Evolutionary conservation across 2,888 invertebrate species (phyloP).

Genomic region (Aphodius sticticus): DNA sequence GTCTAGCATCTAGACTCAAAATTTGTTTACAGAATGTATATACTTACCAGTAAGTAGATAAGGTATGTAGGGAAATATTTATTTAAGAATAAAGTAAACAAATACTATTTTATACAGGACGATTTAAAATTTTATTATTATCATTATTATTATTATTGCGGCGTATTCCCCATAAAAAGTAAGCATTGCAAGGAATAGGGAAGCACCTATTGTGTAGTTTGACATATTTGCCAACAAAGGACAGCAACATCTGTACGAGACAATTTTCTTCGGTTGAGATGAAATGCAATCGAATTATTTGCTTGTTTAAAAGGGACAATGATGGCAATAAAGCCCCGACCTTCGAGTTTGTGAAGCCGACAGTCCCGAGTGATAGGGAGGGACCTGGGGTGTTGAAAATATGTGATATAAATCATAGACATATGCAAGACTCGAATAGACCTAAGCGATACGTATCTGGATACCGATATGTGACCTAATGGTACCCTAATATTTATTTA

Average conservation of each 20-base stretch:
- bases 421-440: not conserved
- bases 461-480: not conserved
- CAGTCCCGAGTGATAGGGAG: not conserved
- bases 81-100: too few species aligned
- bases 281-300: not conserved
- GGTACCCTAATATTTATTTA: not conserved
- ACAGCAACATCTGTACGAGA: not conserved
- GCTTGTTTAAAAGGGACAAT: not conserved
- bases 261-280: not conserved
- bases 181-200: not conserved
- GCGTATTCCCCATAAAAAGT: too few species aligned
- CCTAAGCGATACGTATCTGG: not conserved
- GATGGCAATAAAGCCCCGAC: not conserved
- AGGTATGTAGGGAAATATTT: too few species aligned
- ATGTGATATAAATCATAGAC: not conserved
- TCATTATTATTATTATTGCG: too few species aligned
- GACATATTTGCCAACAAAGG: constrained; percentile 4
- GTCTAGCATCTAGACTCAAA: too few species aligned
- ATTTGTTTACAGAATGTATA: too few species aligned
- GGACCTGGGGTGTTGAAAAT: not conserved
- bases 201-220: not conserved
- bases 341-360: not conserved
- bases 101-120: too few species aligned
- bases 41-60: too few species aligned
- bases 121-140: too few species aligned